Evolutionary conservation across 2,797 vertebrate species (phyloP), one percentile per base, ranked within the genome.

Genomic region (Thalassophryne amazonica): DNA sequence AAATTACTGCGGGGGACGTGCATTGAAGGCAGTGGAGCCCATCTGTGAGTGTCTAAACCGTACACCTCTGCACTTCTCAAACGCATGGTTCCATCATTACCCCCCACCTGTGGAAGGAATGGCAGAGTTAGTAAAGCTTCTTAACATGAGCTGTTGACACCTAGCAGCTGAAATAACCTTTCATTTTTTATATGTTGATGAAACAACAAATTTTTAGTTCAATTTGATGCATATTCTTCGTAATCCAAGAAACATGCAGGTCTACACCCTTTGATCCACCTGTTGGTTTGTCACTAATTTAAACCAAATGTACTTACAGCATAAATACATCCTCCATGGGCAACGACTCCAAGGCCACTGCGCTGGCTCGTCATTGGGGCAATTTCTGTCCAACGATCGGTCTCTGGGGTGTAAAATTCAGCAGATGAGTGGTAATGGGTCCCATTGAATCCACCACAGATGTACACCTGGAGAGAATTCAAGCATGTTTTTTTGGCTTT

Each of bases 1-100:
- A 95, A 94, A 76, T 93, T 94, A 75, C 93, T 95, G 33, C 94
- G 91, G 2, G 85, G 73, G 0, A 54, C 89, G 18, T 86, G 73
- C 93, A 94, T 93, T 24, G 68, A 40, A 25, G 85, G 56, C n/a
- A 91, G 29, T 0, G 16, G 12, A 1, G 41, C 72, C 93, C 93
- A 95, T 0, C 63, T 64, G 32, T 93, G 74, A 35, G 64, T 58
- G 1, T 32, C 0, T 0, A 91, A 91, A 66, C 79, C 86, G 74
- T 93, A 94, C 4, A 71, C 86, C 72, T 95, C 94, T 0, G 60
- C 90, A 0, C 70, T 93, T 19, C 37, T 57, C 1, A 94, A 83
- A 4, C 90, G 85, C 18, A 57, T 83, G 4, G 35, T 38, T 2
- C 93, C 92, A 0, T 92, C 85, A n/a, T 86, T 94, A n/a, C 93